phyloP scores from a whole-genome alignment of 1,140 invertebrate genomes.

The Holcopasites calliopsidis region DNA sequence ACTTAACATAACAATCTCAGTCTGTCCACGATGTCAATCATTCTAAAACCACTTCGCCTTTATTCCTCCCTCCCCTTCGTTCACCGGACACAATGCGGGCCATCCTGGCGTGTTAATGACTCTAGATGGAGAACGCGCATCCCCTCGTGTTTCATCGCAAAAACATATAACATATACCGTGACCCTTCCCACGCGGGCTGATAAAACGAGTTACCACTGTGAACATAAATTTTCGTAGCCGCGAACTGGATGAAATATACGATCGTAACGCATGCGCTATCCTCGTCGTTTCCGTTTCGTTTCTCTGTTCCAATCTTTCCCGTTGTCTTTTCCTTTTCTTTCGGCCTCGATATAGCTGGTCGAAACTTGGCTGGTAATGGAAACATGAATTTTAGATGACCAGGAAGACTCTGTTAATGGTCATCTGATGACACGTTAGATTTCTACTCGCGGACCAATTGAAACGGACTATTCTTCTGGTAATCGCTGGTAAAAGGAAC shows the following conservation, averaged over 20 bases:
- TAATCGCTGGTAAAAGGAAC: neutral
- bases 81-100: conserved; percentile 8
- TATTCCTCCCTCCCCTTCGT: neutral
- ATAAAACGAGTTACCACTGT: conserved; percentile 38
- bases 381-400: conserved; percentile 39
- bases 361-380: conserved; percentile 35
- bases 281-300: neutral
- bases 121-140: neutral
- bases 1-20: too few species aligned
- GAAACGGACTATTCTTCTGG: neutral
- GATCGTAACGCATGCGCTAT: neutral
- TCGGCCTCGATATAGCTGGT: neutral
- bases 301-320: too few species aligned
- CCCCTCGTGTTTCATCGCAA: neutral
- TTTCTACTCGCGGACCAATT: neutral
- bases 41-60: neutral
- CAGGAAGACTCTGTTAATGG: conserved; percentile 24
- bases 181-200: conserved; percentile 33
- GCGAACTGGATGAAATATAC: conserved; percentile 26
- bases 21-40: too few species aligned
- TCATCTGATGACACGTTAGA: conserved; percentile 2
- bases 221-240: conserved; percentile 34
- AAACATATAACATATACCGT: conserved; percentile 35
- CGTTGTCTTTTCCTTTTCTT: neutral
- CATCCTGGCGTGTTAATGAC: conserved; percentile 30